These are phyloP conservation scores for Metallyticus violacea DNA, from an alignment of 2,888 invertebrate genomes.

Conservation along the genomic window DNA sequence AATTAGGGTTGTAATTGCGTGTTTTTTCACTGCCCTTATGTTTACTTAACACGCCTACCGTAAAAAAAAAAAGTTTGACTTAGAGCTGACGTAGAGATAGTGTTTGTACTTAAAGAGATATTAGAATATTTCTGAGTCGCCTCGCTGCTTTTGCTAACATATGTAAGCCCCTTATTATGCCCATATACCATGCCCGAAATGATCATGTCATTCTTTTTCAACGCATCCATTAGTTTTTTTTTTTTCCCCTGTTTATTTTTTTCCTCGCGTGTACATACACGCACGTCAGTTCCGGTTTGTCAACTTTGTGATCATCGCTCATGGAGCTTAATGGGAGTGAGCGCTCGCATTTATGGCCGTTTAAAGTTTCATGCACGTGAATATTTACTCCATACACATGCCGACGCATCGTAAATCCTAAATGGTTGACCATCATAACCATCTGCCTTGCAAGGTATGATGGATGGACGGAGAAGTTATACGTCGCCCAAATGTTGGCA, in stretches of 20 bases:
- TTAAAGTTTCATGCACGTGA: background rate
- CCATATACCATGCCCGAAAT: too few relatives aligned
- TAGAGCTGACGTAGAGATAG: background rate
- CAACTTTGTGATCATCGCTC: background rate
- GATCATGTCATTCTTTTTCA: background rate
- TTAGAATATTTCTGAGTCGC: background rate
- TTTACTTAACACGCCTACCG: too few relatives aligned
- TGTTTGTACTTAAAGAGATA: background rate
- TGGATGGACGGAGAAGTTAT: background rate
- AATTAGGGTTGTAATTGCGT: too few relatives aligned
- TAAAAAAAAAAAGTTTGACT: background rate
- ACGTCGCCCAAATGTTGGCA: background rate
- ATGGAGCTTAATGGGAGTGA: background rate
- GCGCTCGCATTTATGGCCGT: background rate
- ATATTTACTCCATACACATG: too few relatives aligned
- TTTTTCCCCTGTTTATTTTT: background rate
- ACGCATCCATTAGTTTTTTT: background rate
- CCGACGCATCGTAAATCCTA: background rate
- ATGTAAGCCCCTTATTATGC: too few relatives aligned
- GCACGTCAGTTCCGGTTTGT: background rate
- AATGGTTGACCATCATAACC: background rate
- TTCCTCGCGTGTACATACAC: background rate
- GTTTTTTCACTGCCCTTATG: too few relatives aligned
- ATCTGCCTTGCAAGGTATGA: background rate
- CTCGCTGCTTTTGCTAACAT: too few relatives aligned